Percentiles rank a stretch among this genome's conserved stretches.
Evolutionary conservation across 1,140 invertebrate species (phyloP).

Genomic region (Holcopasites calliopsidis): DNA sequence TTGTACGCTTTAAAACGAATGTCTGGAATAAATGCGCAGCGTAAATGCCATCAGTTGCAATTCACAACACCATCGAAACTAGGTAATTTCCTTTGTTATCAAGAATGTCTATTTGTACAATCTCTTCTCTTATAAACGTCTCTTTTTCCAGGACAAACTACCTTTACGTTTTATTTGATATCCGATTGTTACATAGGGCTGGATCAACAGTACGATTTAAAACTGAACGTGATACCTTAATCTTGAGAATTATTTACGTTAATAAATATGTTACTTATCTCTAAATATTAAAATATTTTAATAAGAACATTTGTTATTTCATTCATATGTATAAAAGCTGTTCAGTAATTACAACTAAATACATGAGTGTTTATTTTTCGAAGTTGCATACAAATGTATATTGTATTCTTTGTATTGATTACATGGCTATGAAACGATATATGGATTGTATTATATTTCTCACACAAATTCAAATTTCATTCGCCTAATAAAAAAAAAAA

Average conservation of each 20-base stretch:
- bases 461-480: constrained; percentile 57
- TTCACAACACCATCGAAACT: constrained; percentile 83
- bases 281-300: not conserved
- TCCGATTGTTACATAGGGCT: constrained; percentile 97
- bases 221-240: constrained; percentile 81
- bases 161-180: constrained; percentile 92
- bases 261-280: not conserved
- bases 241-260: not conserved
- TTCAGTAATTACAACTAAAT: constrained; percentile 3
- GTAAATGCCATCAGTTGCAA: constrained; percentile 80
- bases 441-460: constrained; percentile 44
- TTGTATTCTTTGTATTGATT: constrained; percentile 50
- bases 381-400: constrained; percentile 44
- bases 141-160: constrained; percentile 82
- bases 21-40: constrained; percentile 71
- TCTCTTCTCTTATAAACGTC: constrained; percentile 29
- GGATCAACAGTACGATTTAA: constrained; percentile 94
- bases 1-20: constrained; percentile 92
- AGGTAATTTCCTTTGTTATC: constrained; percentile 75
- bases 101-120: constrained; percentile 26
- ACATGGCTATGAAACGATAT: constrained; percentile 48
- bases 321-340: constrained; percentile 3
- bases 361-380: constrained; percentile 26
- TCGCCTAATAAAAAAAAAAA: constrained; percentile 52
- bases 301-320: constrained; percentile 1